Evolutionary conservation across 2,888 invertebrate species (phyloP), one percentile per base, ranked within the genome.

Genomic region (Erebia ligea): DNA sequence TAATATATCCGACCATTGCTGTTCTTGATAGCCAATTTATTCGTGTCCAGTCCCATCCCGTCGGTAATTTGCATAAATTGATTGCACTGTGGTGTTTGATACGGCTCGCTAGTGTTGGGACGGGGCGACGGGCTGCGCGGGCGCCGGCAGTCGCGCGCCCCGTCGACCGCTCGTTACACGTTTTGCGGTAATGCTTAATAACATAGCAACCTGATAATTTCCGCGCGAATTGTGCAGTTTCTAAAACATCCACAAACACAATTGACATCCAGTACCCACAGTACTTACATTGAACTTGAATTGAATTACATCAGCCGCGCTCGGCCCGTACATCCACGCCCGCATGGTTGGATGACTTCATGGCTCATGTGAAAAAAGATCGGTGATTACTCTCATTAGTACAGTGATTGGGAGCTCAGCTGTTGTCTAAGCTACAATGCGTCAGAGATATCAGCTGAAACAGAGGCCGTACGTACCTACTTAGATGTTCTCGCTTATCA

Each of bases 21-120:
- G 74, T 67, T 76, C 69, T 76, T 77, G 76, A 77, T 79, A 76
- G 78, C 70, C 78, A 78, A 80, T 80, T 80, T 78, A 76, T 75
- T 68, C 77, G 76, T 78, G 77, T 79, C 80, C 77, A 80, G 84
- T 84, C 82, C 84, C 85, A 88, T 90, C 90, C 88, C 86, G 88
- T 84, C 81, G 80, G 80, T 86, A 89, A 92, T 93, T 92, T 92
- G 88, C 92, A 93, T 93, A 88, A 92, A 92, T 92, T 91, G 91
- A 91, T 92, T 86, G 88, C 87, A 85, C 82, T 81, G 83, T 73
- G 72, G 75, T 76, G 75, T 77, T 68, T 72, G 73, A 75, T 76
- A 76, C 76, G 72, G 71, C 73, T 69, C 73, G 74, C 70, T 76
- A 69, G 72, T 72, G 74, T 66, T 54, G 67, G 67, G 21, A 11